Base-by-base conservation (phyloP, 2,888 invertebrate species). In the Chromoteleia sp. region DNA sequence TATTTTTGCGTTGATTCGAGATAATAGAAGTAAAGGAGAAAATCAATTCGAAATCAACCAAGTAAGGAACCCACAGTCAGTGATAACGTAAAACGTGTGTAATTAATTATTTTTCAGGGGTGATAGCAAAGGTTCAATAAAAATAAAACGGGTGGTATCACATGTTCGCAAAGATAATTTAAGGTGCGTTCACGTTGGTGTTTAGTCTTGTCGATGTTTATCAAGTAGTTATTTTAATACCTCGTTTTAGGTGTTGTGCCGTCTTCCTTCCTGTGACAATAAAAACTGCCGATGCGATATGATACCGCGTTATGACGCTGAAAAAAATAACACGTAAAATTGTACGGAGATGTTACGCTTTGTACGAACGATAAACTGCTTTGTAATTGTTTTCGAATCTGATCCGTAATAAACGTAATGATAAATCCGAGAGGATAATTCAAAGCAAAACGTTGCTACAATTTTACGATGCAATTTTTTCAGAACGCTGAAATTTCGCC, bases 101-200 rank as follows among this genome's bases (percentile, higher is more conserved):
- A 67, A 78, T 79, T 74, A 74, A 79, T 79, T 79, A 21, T 79
- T 79, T 79, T 79, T 79, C 73, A 79, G 79, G 79, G 68, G 73
- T 74, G 79, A 74, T 79, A 79, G 73, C 73, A 79, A 79, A 73
- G 73, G 79, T 73, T 79, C 79, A 45, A 67, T 79, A 79, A 79
- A 79, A 79, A 73, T 79, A 59, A 79, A 79, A 79, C 79, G 79
- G 50, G 73, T 73, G 73, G 73, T 79, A 36, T 73, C 79, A 54
- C 71, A 73, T 67, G 67, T 73, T 25, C 79, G 73, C 73, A 79
- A 79, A 79, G 67, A 79, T 67, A 79, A 79, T 79, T 73, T 79
- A 74, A 79, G 79, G 79, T 79, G 79, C 74, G 79, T 79, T 74
- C 19, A 74, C 41, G 43, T 73, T 74, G 67, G 48, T 68, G 54